These are phyloP conservation scores for Eupleurogrammus muticus DNA, from an alignment of 2,797 vertebrate species.

Conservation along the genomic window DNA sequence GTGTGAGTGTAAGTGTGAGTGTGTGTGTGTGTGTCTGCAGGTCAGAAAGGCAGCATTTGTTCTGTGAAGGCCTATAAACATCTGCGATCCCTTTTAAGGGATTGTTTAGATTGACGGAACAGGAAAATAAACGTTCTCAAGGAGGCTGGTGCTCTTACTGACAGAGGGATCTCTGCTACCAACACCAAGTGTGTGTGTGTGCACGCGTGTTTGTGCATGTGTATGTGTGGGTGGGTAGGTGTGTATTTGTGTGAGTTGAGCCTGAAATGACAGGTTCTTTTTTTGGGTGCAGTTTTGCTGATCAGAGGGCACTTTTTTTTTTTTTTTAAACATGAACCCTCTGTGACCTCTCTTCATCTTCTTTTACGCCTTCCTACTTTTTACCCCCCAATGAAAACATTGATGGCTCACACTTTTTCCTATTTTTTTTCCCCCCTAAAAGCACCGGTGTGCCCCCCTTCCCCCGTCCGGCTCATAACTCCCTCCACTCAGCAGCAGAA, in stretches of 20 bases:
- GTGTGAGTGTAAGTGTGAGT: slow-evolving; percentile 26
- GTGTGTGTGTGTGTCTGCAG: slow-evolving; percentile 58
- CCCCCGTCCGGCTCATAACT: slow-evolving; percentile 46
- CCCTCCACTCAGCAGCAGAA: slow-evolving; percentile 63
- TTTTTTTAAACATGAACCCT: slow-evolving; percentile 50
- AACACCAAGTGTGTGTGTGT: slow-evolving; percentile 54
- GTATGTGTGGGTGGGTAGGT: slow-evolving; percentile 32
- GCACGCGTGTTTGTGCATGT: slow-evolving; percentile 29
- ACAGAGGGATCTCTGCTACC: slow-evolving; percentile 77
- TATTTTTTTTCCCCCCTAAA: slow-evolving; percentile 39
- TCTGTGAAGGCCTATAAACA: slow-evolving; percentile 87
- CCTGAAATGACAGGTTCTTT: slow-evolving; percentile 73
- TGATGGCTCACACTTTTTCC: slow-evolving; percentile 52
- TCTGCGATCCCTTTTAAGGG: slow-evolving; percentile 87
- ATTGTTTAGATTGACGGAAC: slow-evolving; percentile 87
- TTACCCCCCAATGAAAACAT: slow-evolving; percentile 25
- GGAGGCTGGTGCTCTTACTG: slow-evolving; percentile 77
- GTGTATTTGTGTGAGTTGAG: slow-evolving; percentile 55
- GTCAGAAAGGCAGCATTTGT: slow-evolving; percentile 84
- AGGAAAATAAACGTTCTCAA: slow-evolving; percentile 88
- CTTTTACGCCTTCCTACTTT: background rate
- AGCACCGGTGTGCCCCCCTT: slow-evolving; percentile 46
- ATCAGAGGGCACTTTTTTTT: slow-evolving; percentile 57
- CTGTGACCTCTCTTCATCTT: slow-evolving; percentile 46
- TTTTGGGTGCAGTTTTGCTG: slow-evolving; percentile 61